Base-by-base conservation (phyloP, 2,113 vertebrate genomes). In the Apodemus sylvaticus region DNA sequence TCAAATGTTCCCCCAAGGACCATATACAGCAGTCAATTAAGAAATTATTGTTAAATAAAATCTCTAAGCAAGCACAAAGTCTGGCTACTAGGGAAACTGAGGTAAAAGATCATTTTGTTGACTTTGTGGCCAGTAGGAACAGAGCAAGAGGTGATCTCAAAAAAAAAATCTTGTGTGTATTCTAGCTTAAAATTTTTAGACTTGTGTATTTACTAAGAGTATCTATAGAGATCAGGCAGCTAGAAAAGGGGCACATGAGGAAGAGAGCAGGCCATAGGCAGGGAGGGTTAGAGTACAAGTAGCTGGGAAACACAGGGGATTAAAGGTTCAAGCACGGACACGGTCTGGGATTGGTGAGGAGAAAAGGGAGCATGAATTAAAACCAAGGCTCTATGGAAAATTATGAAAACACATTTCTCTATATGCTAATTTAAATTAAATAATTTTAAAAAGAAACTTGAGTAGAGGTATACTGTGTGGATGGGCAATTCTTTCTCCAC, bases 41-140 rank as follows among this genome's bases (percentile, higher is more conserved):
- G 58, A 89, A 89, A 94, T 79, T 48, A 74, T 90, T 92, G 88
- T 48, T 93, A 82, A 93, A 60, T 39, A 94, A 89, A 89, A 53
- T 39, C 34, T 81, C 68, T 90, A 64, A 13, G 7, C 31, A 76
- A 10, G 26, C 55, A 78, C 7, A 36, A 76, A 66, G 34, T 60
- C 45, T 24, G 11, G 39, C 20, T n/a, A 66, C 60, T 12, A 24
- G 22, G 34, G 45, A 66, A 60, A 64, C 58, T 20, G 1, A 66
- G 8, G 22, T 42, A 89, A 60, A 90, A 36, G 42, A n/a, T 62
- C 60, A 79, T 24, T 48, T 77, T 60, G 31, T 73, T 34, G 19
- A 62, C 48, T 90, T 48, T 58, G 13, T 77, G 20, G 39, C 31
- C 42, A 51, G 12, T 16, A 22, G 39, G 31, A 48, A 62, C 29